These are phyloP conservation scores for Engystomops pustulosus DNA, from an alignment of 2,113 vertebrate species.

Conservation along the genomic window DNA sequence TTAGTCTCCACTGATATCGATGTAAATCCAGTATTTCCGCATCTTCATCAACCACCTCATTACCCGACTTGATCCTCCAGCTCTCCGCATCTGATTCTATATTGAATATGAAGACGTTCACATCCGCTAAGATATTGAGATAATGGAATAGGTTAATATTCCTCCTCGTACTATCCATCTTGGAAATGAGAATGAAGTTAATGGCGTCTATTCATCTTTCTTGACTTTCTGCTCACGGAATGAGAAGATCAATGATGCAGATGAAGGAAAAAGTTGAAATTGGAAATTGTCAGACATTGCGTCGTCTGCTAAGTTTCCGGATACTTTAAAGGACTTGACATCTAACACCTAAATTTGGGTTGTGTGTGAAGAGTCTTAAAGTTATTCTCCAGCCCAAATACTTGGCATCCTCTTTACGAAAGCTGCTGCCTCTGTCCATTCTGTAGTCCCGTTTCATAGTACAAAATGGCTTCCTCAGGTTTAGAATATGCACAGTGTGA, in stretches of 20 bases:
- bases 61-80: constrained; percentile 6
- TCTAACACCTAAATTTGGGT: neutral
- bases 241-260: constrained; percentile 47
- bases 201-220: constrained; percentile 51
- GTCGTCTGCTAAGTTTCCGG: neutral
- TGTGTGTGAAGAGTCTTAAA: no score
- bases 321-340: neutral
- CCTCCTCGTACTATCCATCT: constrained; percentile 47
- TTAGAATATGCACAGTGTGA: no score
- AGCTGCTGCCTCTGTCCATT: no score
- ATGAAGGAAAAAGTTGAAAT: constrained; percentile 41
- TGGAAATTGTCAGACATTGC: constrained; percentile 37
- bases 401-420: no score
- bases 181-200: constrained; percentile 50
- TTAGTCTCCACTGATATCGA: neutral
- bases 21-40: neutral
- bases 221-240: constrained; percentile 37
- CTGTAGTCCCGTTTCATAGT: no score
- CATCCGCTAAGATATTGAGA: constrained; percentile 35
- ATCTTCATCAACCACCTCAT: neutral
- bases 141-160: constrained; percentile 57
- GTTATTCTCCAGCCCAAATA: no score
- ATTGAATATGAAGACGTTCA: constrained; percentile 5
- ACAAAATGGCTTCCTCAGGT: no score
- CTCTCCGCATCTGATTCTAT: neutral